Conservation (phyloP, 2,113 vertebrate species). For the Lates calcarifer region DNA sequence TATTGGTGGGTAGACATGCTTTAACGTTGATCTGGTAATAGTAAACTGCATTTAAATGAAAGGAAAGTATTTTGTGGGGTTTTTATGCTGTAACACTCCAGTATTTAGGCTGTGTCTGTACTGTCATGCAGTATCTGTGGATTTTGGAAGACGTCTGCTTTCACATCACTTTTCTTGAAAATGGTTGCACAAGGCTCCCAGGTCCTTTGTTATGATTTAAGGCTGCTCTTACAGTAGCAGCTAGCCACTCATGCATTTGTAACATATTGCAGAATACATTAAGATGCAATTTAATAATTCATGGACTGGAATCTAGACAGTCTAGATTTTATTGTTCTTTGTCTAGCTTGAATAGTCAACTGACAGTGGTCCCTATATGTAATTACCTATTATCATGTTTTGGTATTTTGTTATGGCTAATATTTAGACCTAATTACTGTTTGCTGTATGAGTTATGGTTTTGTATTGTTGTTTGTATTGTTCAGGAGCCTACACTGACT, state of each 20-base stretch:
- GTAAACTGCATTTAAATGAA: slow-evolving; percentile 9
- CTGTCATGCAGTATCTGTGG: background rate
- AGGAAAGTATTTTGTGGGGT: background rate
- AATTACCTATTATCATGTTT: background rate
- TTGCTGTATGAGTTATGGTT: slow-evolving; percentile 5
- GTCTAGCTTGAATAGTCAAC: slow-evolving; percentile 32
- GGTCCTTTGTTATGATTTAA: slow-evolving; percentile 47
- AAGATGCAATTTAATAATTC: slow-evolving; percentile 75
- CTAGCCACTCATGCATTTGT: slow-evolving; percentile 65
- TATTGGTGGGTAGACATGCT: background rate
- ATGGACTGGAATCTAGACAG: slow-evolving; percentile 62
- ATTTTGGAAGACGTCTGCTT: slow-evolving; percentile 33
- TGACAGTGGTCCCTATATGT: background rate
- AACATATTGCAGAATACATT: slow-evolving; percentile 72
- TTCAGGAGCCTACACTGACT: background rate
- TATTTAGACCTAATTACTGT: slow-evolving; percentile 1
- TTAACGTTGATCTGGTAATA: background rate
- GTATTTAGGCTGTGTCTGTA: background rate
- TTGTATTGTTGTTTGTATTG: background rate
- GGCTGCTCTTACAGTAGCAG: slow-evolving; percentile 17
- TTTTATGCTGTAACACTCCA: background rate
- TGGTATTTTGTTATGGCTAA: slow-evolving; percentile 8
- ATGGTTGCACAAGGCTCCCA: background rate
- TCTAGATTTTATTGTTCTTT: slow-evolving; percentile 65
- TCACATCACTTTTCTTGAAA: slow-evolving; percentile 39